Evolutionary conservation across 2,113 vertebrate species (phyloP).

Genomic region (Malurus elegans): DNA sequence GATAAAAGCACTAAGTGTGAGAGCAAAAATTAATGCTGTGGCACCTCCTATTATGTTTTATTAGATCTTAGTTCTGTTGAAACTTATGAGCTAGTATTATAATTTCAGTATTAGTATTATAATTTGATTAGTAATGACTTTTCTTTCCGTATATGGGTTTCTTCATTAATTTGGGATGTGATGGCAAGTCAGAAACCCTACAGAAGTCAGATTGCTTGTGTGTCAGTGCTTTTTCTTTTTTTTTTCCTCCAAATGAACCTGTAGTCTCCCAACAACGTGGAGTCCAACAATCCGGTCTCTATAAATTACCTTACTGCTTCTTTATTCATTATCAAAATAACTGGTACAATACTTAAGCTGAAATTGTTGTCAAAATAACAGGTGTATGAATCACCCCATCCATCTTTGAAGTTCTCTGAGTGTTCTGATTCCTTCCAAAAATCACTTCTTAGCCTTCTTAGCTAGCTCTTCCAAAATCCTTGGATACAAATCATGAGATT

Average conservation of each 20-base stretch:
- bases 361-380: neutral
- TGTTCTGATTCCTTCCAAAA: neutral
- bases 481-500: neutral
- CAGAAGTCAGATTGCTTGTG: neutral
- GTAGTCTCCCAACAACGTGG: neutral
- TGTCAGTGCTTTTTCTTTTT: fast-evolving
- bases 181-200: neutral
- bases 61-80: neutral
- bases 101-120: neutral
- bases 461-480: neutral
- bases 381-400: neutral
- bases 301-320: neutral
- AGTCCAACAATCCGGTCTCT: neutral
- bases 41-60: neutral
- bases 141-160: neutral
- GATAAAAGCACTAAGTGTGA: neutral
- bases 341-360: neutral
- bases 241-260: neutral
- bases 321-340: neutral
- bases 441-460: neutral
- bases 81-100: neutral
- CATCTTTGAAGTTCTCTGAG: neutral
- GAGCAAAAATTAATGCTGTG: neutral
- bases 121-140: neutral
- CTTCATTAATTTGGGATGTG: neutral